Percentiles rank a stretch among this genome's conserved stretches.
Conservation (phyloP, 2,888 invertebrate genomes). For the Agonopterix arenella region DNA sequence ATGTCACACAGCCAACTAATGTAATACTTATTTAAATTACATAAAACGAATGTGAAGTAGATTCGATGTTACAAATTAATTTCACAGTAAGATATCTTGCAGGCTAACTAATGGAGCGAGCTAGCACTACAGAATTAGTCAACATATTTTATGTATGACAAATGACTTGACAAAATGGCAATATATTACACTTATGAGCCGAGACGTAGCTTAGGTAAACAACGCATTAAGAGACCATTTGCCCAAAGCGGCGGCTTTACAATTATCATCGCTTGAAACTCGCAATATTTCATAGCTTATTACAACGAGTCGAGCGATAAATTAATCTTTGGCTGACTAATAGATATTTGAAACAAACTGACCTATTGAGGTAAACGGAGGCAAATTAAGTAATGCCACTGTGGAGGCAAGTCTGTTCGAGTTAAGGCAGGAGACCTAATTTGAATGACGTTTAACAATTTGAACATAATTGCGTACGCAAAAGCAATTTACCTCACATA, state of each 20-base stretch:
- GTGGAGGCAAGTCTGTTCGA: neutral
- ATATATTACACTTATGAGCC: slow-evolving; percentile 18
- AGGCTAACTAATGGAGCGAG: slow-evolving; percentile 1
- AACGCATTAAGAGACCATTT: slow-evolving; percentile 22
- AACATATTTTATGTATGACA: slow-evolving; percentile 9
- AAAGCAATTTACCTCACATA: slow-evolving; percentile 9
- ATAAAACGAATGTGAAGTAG: neutral
- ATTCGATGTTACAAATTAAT: slow-evolving; percentile 2
- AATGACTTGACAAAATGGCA: slow-evolving; percentile 20
- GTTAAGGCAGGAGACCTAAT: neutral
- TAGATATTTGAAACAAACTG: slow-evolving; percentile 9
- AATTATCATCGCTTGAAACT: slow-evolving; percentile 12
- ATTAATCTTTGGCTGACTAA: neutral
- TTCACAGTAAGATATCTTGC: slow-evolving; percentile 4
- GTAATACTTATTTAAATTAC: no score
- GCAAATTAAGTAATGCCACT: slow-evolving; percentile 6
- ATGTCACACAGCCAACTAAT: no score
- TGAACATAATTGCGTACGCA: slow-evolving; percentile 6
- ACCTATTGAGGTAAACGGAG: slow-evolving; percentile 11
- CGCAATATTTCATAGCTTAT: slow-evolving; percentile 5
- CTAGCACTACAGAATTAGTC: slow-evolving; percentile 3
- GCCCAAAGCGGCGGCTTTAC: slow-evolving; percentile 16
- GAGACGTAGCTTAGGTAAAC: slow-evolving; percentile 16
- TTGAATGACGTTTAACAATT: slow-evolving; percentile 5
- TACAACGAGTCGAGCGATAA: neutral